These are phyloP conservation scores for Condylura cristata DNA, from an alignment of 2,113 vertebrate species.

Conservation along the genomic window DNA sequence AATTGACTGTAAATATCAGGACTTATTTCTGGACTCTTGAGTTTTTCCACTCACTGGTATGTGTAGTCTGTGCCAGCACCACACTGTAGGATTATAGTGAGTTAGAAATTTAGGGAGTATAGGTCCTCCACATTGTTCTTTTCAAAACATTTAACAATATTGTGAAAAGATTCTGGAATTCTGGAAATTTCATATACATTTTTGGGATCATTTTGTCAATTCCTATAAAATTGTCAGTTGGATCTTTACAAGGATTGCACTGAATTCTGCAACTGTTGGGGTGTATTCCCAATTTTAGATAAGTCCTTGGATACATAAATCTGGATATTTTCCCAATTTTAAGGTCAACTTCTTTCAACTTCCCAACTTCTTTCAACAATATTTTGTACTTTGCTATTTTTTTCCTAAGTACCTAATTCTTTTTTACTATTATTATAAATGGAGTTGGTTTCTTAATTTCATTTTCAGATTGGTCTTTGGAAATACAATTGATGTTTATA, in stretches of 20 bases:
- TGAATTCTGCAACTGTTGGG: not conserved
- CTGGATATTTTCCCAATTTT: not conserved
- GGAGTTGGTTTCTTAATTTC: not conserved
- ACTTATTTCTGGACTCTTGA: not conserved
- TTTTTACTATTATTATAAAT: not conserved
- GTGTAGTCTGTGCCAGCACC: not conserved
- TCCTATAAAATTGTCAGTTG: not conserved
- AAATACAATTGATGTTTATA: not conserved
- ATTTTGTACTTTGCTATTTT: not conserved
- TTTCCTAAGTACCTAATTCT: not conserved
- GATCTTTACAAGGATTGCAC: not conserved
- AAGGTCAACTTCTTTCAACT: not conserved
- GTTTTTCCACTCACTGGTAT: not conserved
- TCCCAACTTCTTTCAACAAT: not conserved
- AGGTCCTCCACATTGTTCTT: not conserved
- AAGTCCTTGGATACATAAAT: not conserved
- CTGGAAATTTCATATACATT: slow-evolving; percentile 1
- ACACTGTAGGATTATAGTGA: not conserved
- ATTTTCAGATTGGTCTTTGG: not conserved
- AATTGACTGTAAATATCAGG: not conserved
- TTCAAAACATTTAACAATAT: too few relatives aligned
- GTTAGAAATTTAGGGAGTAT: not conserved
- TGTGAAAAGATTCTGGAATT: not conserved
- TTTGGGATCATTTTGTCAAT: not conserved
- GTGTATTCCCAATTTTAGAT: not conserved